Conservation (phyloP, 1,140 invertebrate species). For the Platyscapa corneri region DNA sequence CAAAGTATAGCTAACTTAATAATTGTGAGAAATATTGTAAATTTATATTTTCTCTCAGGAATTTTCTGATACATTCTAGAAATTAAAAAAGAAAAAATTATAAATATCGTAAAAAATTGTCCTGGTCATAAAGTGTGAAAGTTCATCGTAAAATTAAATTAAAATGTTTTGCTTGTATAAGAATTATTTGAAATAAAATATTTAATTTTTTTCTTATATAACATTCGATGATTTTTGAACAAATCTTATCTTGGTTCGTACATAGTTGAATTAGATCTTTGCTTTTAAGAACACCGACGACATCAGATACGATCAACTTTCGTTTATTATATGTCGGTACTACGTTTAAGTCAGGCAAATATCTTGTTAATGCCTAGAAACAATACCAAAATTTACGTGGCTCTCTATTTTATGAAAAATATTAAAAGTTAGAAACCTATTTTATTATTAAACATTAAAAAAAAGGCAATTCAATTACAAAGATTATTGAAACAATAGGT, state of each 20-base stretch:
- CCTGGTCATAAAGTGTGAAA: too few relatives aligned
- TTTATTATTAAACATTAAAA: too few relatives aligned
- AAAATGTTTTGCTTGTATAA: too few relatives aligned
- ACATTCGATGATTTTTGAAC: neutral
- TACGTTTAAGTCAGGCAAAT: neutral
- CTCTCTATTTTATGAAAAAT: neutral
- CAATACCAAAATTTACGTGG: neutral
- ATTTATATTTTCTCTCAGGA: neutral
- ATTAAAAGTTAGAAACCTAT: too few relatives aligned
- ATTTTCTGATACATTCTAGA: neutral
- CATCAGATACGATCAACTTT: neutral
- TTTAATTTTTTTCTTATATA: neutral
- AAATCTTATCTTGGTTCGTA: neutral
- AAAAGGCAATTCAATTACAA: too few relatives aligned
- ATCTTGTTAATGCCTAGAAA: neutral
- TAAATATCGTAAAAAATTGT: too few relatives aligned
- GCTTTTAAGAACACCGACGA: neutral
- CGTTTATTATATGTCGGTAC: neutral
- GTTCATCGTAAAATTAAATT: too few relatives aligned
- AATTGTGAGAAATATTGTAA: neutral
- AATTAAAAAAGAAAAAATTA: neutral
- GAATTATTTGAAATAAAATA: neutral
- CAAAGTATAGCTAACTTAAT: neutral
- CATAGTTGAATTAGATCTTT: neutral
- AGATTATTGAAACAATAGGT: neutral